A percentile compares a stretch with the other conserved stretches of the same genome.
These are phyloP conservation scores for Ips nitidus DNA, from an alignment of 1,140 invertebrate genomes.

Conservation along the genomic window DNA sequence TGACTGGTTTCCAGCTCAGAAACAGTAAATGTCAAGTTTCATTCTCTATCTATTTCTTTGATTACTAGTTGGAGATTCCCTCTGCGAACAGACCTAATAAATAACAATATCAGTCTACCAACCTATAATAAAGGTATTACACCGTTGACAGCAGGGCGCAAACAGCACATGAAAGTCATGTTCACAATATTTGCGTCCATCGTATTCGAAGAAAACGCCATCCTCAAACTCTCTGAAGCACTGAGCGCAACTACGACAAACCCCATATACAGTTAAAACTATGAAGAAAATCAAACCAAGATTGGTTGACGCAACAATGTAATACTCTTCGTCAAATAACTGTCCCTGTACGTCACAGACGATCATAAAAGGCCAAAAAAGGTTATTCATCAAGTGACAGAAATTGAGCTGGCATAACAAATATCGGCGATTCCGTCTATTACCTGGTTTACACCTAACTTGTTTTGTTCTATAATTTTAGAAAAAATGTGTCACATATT, in stretches of 20 bases:
- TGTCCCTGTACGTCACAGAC: too few relatives aligned
- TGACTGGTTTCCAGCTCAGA: too few relatives aligned
- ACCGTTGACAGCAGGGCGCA: slow-evolving; percentile 97
- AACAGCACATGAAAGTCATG: slow-evolving; percentile 99
- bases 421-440: too few relatives aligned
- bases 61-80: neutral
- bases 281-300: slow-evolving; percentile 34
- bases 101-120: neutral
- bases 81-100: too few relatives aligned
- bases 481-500: too few relatives aligned
- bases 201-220: slow-evolving; percentile 98
- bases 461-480: too few relatives aligned
- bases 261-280: slow-evolving; percentile 55
- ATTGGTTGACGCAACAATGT: neutral
- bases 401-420: too few relatives aligned
- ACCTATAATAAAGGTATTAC: slow-evolving; percentile 95
- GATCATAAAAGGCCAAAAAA: too few relatives aligned
- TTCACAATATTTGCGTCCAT: slow-evolving; percentile 98
- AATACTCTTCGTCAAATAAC: neutral
- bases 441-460: too few relatives aligned
- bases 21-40: too few relatives aligned
- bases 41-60: too few relatives aligned
- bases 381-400: too few relatives aligned
- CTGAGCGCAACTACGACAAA: slow-evolving; percentile 75
- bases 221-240: slow-evolving; percentile 98